These are phyloP conservation scores for Atrina japonica DNA, from an alignment of 2,888 invertebrate genomes.

Conservation along the genomic window DNA sequence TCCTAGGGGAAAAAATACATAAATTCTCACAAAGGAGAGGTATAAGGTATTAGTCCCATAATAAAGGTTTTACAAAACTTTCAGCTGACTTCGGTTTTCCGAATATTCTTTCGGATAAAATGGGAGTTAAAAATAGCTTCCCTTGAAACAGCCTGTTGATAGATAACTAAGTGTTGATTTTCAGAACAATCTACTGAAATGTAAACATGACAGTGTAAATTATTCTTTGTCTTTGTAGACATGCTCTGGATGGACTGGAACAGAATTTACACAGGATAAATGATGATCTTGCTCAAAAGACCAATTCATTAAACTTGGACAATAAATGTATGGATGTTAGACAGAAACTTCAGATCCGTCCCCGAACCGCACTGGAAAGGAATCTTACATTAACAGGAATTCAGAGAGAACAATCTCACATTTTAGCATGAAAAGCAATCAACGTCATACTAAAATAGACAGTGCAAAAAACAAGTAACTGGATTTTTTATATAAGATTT, in stretches of 20 bases:
- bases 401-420: conserved; percentile 70
- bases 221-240: conserved; percentile 72
- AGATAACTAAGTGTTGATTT: too few species aligned
- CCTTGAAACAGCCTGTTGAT: too few species aligned
- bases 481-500: conserved; percentile 10
- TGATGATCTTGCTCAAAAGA: conserved; percentile 79
- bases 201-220: too few species aligned
- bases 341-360: conserved; percentile 74
- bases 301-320: conserved; percentile 79
- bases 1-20: too few species aligned
- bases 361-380: conserved; percentile 70
- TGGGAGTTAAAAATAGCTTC: too few species aligned
- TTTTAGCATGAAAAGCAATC: conserved; percentile 66
- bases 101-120: too few species aligned
- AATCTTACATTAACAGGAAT: conserved; percentile 77
- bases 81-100: too few species aligned
- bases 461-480: not conserved
- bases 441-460: conserved; percentile 17
- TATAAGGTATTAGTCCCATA: too few species aligned
- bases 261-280: conserved; percentile 80
- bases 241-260: conserved; percentile 79
- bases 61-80: too few species aligned
- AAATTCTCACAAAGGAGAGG: not conserved
- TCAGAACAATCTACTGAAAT: too few species aligned
- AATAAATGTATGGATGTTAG: conserved; percentile 78